phyloP scores from a whole-genome alignment of 2,888 invertebrate species.

The Caenorhabditis auriculariae region DNA sequence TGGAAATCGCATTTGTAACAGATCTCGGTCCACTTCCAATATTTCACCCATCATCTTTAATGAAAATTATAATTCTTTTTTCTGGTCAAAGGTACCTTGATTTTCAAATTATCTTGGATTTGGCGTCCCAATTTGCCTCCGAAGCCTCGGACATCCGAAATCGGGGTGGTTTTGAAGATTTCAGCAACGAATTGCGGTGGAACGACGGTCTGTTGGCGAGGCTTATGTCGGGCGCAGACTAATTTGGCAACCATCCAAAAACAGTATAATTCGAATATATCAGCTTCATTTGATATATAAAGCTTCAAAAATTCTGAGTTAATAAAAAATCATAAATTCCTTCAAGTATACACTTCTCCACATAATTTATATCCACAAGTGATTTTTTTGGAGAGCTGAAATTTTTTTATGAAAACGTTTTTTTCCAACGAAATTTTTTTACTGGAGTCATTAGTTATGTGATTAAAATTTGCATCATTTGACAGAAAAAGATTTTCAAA shows the following conservation, averaged over 20 bases:
- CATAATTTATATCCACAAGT: too few relatives aligned
- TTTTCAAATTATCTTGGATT: constrained; percentile 77
- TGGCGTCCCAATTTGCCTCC: constrained; percentile 94
- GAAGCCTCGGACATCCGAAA: constrained; percentile 83
- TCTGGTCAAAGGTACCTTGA: constrained; percentile 10
- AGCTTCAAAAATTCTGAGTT: not conserved
- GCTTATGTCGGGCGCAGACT: constrained; percentile 79
- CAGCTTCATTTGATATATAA: too few relatives aligned
- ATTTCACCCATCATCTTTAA: constrained; percentile 77
- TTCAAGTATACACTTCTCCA: too few relatives aligned
- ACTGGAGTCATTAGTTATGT: too few relatives aligned
- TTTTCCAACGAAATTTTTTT: too few relatives aligned
- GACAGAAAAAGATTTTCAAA: too few relatives aligned
- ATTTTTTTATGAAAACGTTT: not conserved
- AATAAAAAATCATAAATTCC: too few relatives aligned
- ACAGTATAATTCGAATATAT: too few relatives aligned
- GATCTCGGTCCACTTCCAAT: constrained; percentile 67
- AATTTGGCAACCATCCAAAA: constrained; percentile 80
- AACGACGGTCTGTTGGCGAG: constrained; percentile 78
- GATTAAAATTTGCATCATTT: too few relatives aligned
- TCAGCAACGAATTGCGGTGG: constrained; percentile 74
- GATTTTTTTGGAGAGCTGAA: too few relatives aligned
- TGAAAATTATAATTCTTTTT: not conserved
- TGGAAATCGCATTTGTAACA: constrained; percentile 32
- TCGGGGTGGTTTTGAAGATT: constrained; percentile 74